phyloP scores from a whole-genome alignment of 2,113 vertebrate species.

The Axis porcinus region DNA sequence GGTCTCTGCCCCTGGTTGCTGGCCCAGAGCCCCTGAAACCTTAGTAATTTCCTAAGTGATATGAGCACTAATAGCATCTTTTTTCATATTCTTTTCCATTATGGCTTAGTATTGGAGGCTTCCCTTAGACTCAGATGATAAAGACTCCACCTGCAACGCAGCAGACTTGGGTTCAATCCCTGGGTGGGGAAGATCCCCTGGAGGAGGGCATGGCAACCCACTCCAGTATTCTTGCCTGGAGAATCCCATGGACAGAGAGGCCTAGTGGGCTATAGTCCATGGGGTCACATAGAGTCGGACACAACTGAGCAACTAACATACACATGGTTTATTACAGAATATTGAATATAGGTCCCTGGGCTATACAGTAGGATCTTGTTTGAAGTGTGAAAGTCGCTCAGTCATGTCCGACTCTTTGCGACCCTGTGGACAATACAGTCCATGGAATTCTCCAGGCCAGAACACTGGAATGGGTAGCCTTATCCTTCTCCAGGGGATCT shows the following conservation, averaged over 20 bases:
- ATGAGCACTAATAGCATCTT: neutral
- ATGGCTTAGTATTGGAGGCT: neutral
- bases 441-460: neutral
- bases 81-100: neutral
- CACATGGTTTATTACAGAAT: neutral
- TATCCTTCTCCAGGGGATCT: neutral
- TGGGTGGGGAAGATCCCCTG: neutral
- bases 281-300: neutral
- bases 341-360: neutral
- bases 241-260: neutral
- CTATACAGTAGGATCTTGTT: neutral
- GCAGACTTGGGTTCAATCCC: neutral
- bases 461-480: neutral
- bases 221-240: neutral
- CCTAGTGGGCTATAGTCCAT: neutral
- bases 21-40: neutral
- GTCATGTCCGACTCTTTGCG: fast-evolving
- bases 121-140: neutral
- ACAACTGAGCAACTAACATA: neutral
- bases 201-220: neutral
- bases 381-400: neutral
- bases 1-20: neutral
- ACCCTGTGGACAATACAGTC: neutral
- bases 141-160: neutral
- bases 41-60: neutral